Evolutionary conservation across 2,888 invertebrate species (phyloP).

Genomic region (Quadroppia sp.): DNA sequence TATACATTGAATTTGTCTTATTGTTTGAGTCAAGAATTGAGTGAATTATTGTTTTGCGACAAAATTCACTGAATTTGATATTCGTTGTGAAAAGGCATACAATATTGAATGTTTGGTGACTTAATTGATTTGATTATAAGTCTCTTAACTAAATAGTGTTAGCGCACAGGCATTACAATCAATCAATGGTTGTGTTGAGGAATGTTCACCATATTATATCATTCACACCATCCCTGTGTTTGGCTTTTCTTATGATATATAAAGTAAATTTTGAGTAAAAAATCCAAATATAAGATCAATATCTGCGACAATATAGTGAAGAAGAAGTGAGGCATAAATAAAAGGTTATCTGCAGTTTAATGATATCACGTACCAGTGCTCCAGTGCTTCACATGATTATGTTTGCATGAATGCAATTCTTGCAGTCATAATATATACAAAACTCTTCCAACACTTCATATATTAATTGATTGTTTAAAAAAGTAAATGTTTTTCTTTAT

Average conservation of each 20-base stretch:
- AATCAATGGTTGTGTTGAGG: not conserved
- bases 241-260: not conserved
- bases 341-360: constrained; percentile 24
- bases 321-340: constrained; percentile 22
- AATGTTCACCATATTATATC: not conserved
- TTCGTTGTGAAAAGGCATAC: too few species aligned
- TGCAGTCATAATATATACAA: constrained; percentile 3
- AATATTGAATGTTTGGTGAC: too few species aligned
- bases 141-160: too few species aligned
- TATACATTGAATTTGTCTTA: too few species aligned
- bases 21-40: too few species aligned
- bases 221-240: not conserved
- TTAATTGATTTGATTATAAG: too few species aligned
- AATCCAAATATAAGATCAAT: constrained; percentile 22
- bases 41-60: too few species aligned
- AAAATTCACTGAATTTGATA: too few species aligned
- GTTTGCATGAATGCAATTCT: constrained; percentile 20
- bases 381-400: constrained; percentile 15
- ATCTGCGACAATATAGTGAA: constrained; percentile 8
- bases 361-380: constrained; percentile 32
- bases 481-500: constrained; percentile 4
- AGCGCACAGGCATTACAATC: too few species aligned
- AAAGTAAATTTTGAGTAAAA: not conserved
- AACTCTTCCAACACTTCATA: not conserved
- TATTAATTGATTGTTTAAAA: constrained; percentile 26